Evolutionary conservation across 1,140 invertebrate genomes (phyloP).

Genomic region (Antheraea mylitta): DNA sequence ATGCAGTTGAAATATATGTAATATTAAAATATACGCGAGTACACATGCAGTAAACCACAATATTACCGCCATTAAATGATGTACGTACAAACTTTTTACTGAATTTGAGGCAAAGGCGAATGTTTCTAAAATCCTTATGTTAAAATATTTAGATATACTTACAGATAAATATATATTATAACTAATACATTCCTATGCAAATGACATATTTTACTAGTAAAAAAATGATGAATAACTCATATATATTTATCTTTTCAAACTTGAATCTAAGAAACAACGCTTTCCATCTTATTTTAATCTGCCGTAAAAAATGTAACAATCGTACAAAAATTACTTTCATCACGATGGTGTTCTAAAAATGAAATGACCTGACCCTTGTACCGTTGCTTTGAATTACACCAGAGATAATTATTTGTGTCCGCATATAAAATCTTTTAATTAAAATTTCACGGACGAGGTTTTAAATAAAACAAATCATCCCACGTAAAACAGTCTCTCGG

Average conservation of each 20-base stretch:
- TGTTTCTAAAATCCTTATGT: too few relatives aligned
- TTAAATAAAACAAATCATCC: conserved; percentile 51
- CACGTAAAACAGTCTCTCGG: conserved; percentile 59
- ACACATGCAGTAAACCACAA: neutral
- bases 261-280: neutral
- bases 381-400: conserved; percentile 44
- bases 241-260: too few relatives aligned
- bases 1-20: too few relatives aligned
- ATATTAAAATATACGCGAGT: neutral
- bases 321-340: conserved; percentile 9
- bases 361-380: conserved; percentile 34
- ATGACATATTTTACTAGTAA: too few relatives aligned
- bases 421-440: conserved; percentile 56
- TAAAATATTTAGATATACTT: too few relatives aligned
- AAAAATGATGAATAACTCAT: too few relatives aligned
- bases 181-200: too few relatives aligned
- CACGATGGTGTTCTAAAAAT: conserved; percentile 22
- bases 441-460: conserved; percentile 65
- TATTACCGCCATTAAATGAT: neutral
- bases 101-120: neutral
- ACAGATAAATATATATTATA: too few relatives aligned
- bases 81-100: conserved; percentile 9
- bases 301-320: conserved; percentile 13
- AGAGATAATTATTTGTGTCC: conserved; percentile 43
- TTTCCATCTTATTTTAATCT: conserved; percentile 3